Percentiles rank a stretch among this genome's conserved stretches.
Conservation (phyloP, 2,113 vertebrate species). For the Tyrannus savana region DNA sequence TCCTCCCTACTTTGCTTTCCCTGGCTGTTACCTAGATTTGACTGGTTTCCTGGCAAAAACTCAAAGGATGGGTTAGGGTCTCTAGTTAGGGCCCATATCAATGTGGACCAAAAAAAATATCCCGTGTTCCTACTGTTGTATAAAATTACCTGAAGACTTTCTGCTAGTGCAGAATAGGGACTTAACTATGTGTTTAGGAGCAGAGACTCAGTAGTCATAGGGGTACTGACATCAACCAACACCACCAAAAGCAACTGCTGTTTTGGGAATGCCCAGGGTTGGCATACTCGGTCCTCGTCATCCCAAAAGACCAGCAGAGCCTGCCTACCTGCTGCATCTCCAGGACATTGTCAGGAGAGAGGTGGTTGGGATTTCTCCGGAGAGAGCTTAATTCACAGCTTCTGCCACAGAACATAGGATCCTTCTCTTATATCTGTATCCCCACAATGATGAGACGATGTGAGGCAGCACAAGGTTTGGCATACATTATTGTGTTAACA, state of each 20-base stretch:
- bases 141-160: neutral
- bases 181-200: neutral
- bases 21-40: neutral
- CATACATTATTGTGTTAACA: neutral
- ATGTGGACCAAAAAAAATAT: neutral
- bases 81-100: neutral
- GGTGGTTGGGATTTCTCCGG: neutral
- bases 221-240: neutral
- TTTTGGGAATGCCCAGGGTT: neutral
- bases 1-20: neutral
- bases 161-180: neutral
- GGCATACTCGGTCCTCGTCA: accelerated
- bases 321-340: neutral
- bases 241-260: neutral
- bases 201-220: neutral
- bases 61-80: no score
- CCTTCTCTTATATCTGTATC: neutral
- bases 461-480: neutral
- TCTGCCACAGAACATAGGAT: neutral
- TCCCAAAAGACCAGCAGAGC: neutral
- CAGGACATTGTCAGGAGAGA: accelerated
- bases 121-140: neutral
- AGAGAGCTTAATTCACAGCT: neutral
- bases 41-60: neutral
- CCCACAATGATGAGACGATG: accelerated